Base-by-base conservation (phyloP, 2,888 invertebrate species). In the Lysandra bellargus region DNA sequence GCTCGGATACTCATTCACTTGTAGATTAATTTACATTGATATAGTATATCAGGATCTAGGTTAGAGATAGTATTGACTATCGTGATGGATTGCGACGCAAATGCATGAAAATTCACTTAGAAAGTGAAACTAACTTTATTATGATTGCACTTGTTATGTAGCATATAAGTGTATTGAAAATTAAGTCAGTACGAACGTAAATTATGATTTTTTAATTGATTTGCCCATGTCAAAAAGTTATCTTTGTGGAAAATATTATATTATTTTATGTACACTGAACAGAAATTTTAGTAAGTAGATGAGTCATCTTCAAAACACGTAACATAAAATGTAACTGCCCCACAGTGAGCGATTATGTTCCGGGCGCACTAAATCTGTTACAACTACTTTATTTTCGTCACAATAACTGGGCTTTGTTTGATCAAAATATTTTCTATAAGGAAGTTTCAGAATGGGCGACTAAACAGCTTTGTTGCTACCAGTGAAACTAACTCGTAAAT, bases 331-430 rank as follows among this genome's bases (percentile, higher is more conserved):
- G 53, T 53, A 76, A 76, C 74, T 79, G 61, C n/a, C 74, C 79
- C 14, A 79, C 79, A 75, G 57, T 60, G 74, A 53, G 30, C 76
- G 40, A 60, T 79, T 61, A 79, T 79, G 57, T 79, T 79, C 73
- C 60, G 44, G 74, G 53, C 79, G 74, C 74, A 60, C 60, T 74
- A 79, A 79, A 79, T 79, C 60, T 79, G 61, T 79, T 75, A 79
- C 57, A 79, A 74, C 79, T 53, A 79, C 79, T 79, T 79, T 79
- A 79, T 79, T 79, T 79, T 79, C 79, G 79, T 79, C 74, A 44
- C 75, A 74, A 79, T 79, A 79, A 79, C 61, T 79, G 74, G 40
- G 79, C 49, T 75, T 79, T 79, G 79, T 79, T 79, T 79, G 79
- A 79, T 79, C 75, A 75, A 79, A 57, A 75, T 60, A 75, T 79